Conservation (phyloP, 2,113 vertebrate species). For the Sciurus niger region DNA sequence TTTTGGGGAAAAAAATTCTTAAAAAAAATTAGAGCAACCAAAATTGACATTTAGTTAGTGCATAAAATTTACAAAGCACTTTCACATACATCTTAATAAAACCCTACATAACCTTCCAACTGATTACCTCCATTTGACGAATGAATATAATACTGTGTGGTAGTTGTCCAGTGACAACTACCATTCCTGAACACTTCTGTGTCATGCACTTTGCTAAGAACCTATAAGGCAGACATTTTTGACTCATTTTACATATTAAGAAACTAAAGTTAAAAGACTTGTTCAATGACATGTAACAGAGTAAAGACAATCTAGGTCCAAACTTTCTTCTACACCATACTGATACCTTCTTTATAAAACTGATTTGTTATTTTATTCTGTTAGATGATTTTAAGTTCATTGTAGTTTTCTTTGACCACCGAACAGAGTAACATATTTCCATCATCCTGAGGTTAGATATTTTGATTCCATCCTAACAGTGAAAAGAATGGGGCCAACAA, state of each 20-base stretch:
- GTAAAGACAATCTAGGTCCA: not conserved
- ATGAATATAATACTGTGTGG: not conserved
- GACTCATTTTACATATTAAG: not conserved
- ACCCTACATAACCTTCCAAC: not conserved
- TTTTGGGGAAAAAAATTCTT: not conserved
- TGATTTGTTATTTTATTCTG: not conserved
- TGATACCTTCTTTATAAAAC: slow-evolving; percentile 1
- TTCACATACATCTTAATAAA: slow-evolving; percentile 48
- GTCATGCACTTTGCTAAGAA: not conserved
- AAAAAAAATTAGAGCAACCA: not conserved
- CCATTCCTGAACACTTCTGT: not conserved
- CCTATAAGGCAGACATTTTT: not conserved
- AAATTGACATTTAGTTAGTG: slow-evolving; percentile 13
- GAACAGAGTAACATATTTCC: not conserved
- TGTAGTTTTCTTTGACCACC: slow-evolving; percentile 1
- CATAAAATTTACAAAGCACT: slow-evolving; percentile 19
- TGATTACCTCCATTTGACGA: not conserved
- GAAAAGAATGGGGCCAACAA: not conserved
- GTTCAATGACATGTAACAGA: not conserved
- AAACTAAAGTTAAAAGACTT: slow-evolving; percentile 30
- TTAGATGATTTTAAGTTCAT: slow-evolving; percentile 12
- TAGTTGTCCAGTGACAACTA: not conserved
- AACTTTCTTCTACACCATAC: not conserved
- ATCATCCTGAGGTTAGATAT: slow-evolving; percentile 8
- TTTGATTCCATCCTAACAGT: not conserved